Percentiles rank a stretch among this genome's conserved stretches.
Conservation (phyloP, 2,113 vertebrate species). For the Ploceus nigricollis region DNA sequence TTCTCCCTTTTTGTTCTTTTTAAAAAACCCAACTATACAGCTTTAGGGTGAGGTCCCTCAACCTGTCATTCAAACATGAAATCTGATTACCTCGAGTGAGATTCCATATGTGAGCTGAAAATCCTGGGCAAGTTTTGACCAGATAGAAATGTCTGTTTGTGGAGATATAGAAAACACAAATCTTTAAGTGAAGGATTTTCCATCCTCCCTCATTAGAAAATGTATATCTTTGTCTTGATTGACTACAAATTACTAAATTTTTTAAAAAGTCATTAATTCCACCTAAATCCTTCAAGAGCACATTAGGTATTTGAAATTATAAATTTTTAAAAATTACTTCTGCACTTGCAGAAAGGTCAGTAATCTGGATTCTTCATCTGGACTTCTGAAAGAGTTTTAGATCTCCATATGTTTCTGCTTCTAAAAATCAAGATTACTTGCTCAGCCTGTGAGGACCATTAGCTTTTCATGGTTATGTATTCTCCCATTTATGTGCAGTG, state of each 20-base stretch:
- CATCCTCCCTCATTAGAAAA: neutral
- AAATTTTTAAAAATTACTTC: neutral
- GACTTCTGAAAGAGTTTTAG: neutral
- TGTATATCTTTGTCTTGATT: neutral
- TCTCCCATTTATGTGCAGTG: neutral
- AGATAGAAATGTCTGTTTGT: neutral
- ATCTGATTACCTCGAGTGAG: neutral
- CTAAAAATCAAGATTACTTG: neutral
- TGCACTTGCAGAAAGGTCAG: neutral
- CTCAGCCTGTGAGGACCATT: neutral
- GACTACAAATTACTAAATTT: neutral
- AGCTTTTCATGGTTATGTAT: neutral
- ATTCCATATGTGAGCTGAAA: neutral
- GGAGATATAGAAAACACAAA: neutral
- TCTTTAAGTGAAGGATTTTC: neutral
- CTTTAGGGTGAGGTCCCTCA: neutral
- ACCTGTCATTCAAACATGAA: neutral
- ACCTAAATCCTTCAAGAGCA: neutral
- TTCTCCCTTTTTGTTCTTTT: neutral
- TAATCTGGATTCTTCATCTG: neutral
- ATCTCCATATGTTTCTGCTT: neutral
- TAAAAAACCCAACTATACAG: fast-evolving
- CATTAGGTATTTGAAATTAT: neutral
- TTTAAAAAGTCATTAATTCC: neutral
- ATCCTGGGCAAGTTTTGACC: neutral